Percentiles rank a stretch among this genome's conserved stretches.
Conservation (phyloP, 1,140 invertebrate species). For the Prorops nasuta region DNA sequence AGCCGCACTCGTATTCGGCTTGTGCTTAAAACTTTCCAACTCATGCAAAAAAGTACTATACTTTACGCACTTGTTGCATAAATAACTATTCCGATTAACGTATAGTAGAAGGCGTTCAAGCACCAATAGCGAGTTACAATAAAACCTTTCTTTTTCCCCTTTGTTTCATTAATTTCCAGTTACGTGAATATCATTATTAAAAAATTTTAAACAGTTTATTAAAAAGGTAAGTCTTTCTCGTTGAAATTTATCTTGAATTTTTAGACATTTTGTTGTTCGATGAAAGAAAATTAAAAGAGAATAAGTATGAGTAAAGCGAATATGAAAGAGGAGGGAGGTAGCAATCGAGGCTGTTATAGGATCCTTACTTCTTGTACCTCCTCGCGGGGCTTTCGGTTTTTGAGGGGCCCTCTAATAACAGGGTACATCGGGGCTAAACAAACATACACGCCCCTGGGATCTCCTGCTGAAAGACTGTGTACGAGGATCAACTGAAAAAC, state of each 20-base stretch:
- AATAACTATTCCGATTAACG: too few relatives aligned
- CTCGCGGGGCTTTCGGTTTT: slow-evolving; percentile 38
- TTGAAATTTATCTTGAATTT: slow-evolving; percentile 13
- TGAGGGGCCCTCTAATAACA: slow-evolving; percentile 49
- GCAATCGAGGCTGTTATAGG: slow-evolving; percentile 27
- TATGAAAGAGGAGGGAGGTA: slow-evolving; percentile 25
- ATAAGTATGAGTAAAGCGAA: slow-evolving; percentile 3
- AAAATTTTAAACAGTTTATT: too few relatives aligned
- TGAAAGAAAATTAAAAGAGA: slow-evolving; percentile 16
- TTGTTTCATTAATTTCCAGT: too few relatives aligned
- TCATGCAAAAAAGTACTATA: too few relatives aligned
- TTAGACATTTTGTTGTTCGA: slow-evolving; percentile 10
- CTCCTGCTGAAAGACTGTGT: slow-evolving; percentile 48
- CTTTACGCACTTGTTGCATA: too few relatives aligned
- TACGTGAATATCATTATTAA: too few relatives aligned
- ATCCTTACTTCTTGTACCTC: slow-evolving; percentile 27
- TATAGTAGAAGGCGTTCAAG: too few relatives aligned
- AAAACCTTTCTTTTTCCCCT: too few relatives aligned
- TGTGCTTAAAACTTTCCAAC: too few relatives aligned
- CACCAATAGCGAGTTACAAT: too few relatives aligned
- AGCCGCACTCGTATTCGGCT: too few relatives aligned
- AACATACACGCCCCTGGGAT: slow-evolving; percentile 56
- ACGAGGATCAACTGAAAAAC: slow-evolving; percentile 33
- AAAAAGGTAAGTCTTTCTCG: neutral
- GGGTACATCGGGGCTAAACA: slow-evolving; percentile 51